Percentiles rank a stretch among this genome's conserved stretches.
phyloP scores from a whole-genome alignment of 2,113 vertebrate species.

The Xenopus laevis region DNA sequence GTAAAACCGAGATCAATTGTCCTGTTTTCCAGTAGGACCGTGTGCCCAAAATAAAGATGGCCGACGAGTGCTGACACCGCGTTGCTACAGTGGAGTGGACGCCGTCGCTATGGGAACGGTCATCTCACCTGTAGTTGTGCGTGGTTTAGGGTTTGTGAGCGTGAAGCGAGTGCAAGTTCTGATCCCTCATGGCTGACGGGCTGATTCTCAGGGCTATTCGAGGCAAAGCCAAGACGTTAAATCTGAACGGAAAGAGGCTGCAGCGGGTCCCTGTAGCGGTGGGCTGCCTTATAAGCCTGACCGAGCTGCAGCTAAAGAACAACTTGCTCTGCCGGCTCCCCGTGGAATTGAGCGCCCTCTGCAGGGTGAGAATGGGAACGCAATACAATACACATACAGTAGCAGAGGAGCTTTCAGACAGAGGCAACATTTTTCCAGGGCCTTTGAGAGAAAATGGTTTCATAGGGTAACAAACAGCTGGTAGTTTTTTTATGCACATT shows the following conservation, averaged over 20 bases:
- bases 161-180: constrained; percentile 40
- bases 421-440: too few species aligned
- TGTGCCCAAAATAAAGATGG: constrained; percentile 7
- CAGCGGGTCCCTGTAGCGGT: constrained; percentile 48
- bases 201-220: constrained; percentile 51
- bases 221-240: constrained; percentile 49
- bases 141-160: constrained; percentile 1
- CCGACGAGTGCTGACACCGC: neutral
- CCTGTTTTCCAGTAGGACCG: neutral
- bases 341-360: constrained; percentile 49
- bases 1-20: too few species aligned
- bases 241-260: constrained; percentile 51
- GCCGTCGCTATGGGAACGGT: constrained; percentile 18
- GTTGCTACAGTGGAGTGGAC: neutral
- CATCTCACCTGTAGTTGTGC: neutral
- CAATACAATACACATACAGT: too few species aligned
- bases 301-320: constrained; percentile 56
- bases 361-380: constrained; percentile 48
- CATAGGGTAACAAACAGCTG: too few species aligned
- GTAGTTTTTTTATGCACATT: too few species aligned
- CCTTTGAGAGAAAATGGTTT: too few species aligned
- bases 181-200: constrained; percentile 51
- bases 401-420: too few species aligned
- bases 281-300: constrained; percentile 49
- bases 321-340: constrained; percentile 58